Evolutionary conservation across 2,888 invertebrate genomes (phyloP).

Genomic region (Dynastes hyllus): DNA sequence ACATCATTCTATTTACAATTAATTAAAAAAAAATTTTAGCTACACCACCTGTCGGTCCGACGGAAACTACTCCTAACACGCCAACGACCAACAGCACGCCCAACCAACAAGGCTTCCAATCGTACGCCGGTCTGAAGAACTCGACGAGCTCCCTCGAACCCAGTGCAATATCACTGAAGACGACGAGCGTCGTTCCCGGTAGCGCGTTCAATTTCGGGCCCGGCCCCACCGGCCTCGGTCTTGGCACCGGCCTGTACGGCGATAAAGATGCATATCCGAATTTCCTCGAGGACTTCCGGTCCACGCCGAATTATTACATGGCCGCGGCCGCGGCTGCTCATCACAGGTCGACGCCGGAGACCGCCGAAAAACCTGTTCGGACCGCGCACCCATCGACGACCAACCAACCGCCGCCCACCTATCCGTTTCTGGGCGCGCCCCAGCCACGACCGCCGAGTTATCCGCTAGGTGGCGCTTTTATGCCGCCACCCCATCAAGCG

Average conservation of each 20-base stretch:
- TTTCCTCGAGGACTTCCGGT: slow-evolving; percentile 81
- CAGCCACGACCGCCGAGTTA: slow-evolving; percentile 77
- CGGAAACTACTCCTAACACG: slow-evolving; percentile 50
- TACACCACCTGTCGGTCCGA: slow-evolving; percentile 55
- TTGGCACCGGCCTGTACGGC: slow-evolving; percentile 75
- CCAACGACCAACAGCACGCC: slow-evolving; percentile 63
- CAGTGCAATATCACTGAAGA: slow-evolving; percentile 77
- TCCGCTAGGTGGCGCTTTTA: slow-evolving; percentile 76
- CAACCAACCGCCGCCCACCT: slow-evolving; percentile 69
- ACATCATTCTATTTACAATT: background rate
- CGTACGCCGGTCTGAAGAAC: slow-evolving; percentile 75
- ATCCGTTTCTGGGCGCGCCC: slow-evolving; percentile 77
- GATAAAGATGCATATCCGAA: slow-evolving; percentile 80
- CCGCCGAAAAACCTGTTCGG: slow-evolving; percentile 67
- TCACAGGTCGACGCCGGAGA: slow-evolving; percentile 72
- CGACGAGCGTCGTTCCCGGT: slow-evolving; percentile 83
- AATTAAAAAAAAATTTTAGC: slow-evolving; percentile 40
- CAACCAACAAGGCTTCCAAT: slow-evolving; percentile 74
- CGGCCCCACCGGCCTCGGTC: slow-evolving; percentile 75
- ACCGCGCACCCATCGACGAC: slow-evolving; percentile 71
- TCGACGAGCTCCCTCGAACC: slow-evolving; percentile 65
- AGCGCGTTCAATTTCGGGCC: slow-evolving; percentile 91
- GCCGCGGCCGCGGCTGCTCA: slow-evolving; percentile 73
- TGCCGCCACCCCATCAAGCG: slow-evolving; percentile 70
- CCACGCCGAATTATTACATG: slow-evolving; percentile 76